Conservation (phyloP, 2,113 vertebrate species). For the Bubalus kerabau region DNA sequence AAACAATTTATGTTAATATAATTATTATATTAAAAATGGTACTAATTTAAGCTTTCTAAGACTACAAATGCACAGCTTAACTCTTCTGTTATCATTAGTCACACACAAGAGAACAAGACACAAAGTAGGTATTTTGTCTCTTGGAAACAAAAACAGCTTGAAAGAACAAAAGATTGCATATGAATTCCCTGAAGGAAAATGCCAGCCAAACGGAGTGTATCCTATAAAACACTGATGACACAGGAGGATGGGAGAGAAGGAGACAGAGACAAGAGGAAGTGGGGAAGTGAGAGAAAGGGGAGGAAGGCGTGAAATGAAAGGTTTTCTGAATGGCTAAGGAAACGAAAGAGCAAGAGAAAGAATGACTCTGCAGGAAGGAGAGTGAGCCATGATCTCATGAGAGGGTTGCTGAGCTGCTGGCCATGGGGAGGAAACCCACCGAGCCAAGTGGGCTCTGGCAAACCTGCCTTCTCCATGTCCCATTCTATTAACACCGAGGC, state of each 20-base stretch:
- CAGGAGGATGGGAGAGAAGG: background rate
- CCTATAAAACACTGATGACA: background rate
- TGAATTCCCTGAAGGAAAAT: conserved; percentile 12
- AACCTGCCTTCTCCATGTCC: background rate
- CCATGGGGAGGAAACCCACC: accelerated
- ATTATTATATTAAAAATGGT: conserved; percentile 70
- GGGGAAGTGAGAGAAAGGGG: background rate
- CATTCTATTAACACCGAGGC: background rate
- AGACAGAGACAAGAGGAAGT: background rate
- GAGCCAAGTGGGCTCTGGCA: background rate
- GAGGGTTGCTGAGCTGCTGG: background rate
- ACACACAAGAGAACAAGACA: conserved; percentile 46
- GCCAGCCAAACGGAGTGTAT: conserved; percentile 54
- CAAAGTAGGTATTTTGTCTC: conserved; percentile 64
- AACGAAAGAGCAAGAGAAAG: background rate
- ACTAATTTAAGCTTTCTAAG: conserved; percentile 64
- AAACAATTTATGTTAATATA: conserved; percentile 62
- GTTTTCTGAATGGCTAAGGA: background rate
- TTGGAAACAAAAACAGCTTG: conserved; percentile 52
- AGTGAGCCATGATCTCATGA: accelerated
- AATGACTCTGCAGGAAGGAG: accelerated
- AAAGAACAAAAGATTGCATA: conserved; percentile 48
- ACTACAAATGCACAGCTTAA: conserved; percentile 45
- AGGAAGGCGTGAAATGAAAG: background rate
- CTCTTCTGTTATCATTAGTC: conserved; percentile 46